phyloP scores from a whole-genome alignment of 2,113 vertebrate species.

The Rhodinocichla rosea region DNA sequence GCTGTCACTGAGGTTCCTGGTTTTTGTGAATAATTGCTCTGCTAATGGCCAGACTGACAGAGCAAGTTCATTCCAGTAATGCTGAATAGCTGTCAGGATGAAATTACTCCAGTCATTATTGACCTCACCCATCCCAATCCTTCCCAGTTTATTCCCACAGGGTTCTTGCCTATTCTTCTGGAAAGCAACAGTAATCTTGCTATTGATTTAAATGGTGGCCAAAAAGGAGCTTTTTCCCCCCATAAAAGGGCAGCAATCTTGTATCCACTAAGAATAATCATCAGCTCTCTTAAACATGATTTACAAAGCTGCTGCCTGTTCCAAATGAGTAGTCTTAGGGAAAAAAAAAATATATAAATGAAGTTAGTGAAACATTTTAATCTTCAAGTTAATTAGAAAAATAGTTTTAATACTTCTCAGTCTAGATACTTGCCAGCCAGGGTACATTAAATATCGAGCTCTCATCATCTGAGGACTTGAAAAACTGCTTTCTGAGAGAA shows the following conservation, averaged over 20 bases:
- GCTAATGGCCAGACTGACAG: slow-evolving; percentile 39
- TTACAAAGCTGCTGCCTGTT: slow-evolving; percentile 18
- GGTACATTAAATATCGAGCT: slow-evolving; percentile 90
- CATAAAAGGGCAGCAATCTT: neutral
- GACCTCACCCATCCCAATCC: slow-evolving; percentile 47
- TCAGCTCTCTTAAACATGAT: slow-evolving; percentile 34
- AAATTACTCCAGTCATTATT: slow-evolving; percentile 38
- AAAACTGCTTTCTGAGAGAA: slow-evolving; percentile 90
- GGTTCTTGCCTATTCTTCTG: slow-evolving; percentile 22
- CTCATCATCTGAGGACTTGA: slow-evolving; percentile 85
- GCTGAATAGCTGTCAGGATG: slow-evolving; percentile 39
- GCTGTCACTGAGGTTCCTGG: slow-evolving; percentile 11
- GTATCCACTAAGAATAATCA: slow-evolving; percentile 25
- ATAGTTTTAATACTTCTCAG: slow-evolving; percentile 33
- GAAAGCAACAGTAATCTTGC: slow-evolving; percentile 7
- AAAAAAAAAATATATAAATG: neutral
- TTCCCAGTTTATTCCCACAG: slow-evolving; percentile 45
- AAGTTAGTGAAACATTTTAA: slow-evolving; percentile 2
- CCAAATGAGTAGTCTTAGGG: slow-evolving; percentile 13
- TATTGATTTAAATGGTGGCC: slow-evolving; percentile 12
- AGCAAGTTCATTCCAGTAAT: slow-evolving; percentile 53
- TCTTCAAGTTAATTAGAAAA: slow-evolving; percentile 39
- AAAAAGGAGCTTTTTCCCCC: neutral
- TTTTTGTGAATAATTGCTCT: neutral
- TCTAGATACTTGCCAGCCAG: slow-evolving; percentile 87